Evolutionary conservation across 1,140 invertebrate species (phyloP).

Genomic region (Orchesella cincta): DNA sequence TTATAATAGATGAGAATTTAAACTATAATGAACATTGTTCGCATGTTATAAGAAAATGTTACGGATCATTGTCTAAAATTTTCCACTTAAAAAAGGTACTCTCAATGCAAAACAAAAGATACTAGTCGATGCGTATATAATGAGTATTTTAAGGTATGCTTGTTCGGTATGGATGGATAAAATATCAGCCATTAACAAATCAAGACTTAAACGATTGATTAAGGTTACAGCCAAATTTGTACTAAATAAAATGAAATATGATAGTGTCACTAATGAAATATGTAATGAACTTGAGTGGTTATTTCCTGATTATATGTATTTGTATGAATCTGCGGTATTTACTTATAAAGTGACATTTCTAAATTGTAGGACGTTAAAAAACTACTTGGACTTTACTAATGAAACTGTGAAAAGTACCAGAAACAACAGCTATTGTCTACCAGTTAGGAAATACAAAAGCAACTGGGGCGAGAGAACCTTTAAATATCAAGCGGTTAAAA

Average conservation of each 20-base stretch:
- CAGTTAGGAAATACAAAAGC: no score
- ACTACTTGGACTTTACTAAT: no score
- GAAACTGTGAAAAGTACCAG: no score
- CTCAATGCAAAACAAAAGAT: background rate
- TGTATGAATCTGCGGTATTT: background rate
- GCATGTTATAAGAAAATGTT: constrained; percentile 12
- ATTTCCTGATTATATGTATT: background rate
- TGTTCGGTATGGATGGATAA: background rate
- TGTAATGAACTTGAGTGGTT: background rate
- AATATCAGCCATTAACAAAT: background rate
- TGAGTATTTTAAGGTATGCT: background rate
- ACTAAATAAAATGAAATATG: background rate
- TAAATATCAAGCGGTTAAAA: no score
- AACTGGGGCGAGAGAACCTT: no score
- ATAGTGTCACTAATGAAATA: background rate
- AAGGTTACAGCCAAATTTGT: background rate
- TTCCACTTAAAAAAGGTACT: background rate
- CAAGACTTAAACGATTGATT: background rate
- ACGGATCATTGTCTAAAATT: constrained; percentile 12
- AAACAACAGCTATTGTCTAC: no score
- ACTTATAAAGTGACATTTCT: background rate
- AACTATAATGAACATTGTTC: constrained; percentile 8
- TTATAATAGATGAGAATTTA: constrained; percentile 21
- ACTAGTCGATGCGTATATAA: background rate
- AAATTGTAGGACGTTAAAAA: no score